Conservation (phyloP, 1,140 invertebrate genomes). For the Colletes gigas region DNA sequence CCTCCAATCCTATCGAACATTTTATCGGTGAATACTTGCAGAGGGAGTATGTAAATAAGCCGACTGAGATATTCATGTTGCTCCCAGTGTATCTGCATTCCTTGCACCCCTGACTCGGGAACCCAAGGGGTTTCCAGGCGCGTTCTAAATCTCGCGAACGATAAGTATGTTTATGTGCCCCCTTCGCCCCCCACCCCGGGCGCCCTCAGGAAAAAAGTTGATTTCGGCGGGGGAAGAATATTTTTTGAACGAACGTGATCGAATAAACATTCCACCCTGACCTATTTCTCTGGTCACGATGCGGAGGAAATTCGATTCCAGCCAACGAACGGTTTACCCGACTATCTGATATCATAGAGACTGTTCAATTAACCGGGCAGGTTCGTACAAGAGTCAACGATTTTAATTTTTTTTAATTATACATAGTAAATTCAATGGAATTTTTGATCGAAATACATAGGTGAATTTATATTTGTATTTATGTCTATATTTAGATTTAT, state of each 20-base stretch:
- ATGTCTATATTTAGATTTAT: too few species aligned
- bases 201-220: neutral
- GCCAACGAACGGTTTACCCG: too few species aligned
- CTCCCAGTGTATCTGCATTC: slow-evolving; percentile 31
- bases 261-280: neutral
- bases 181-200: neutral
- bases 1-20: slow-evolving; percentile 53
- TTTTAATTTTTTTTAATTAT: too few species aligned
- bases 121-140: neutral
- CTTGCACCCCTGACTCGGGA: neutral
- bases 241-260: slow-evolving; percentile 4
- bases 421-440: too few species aligned
- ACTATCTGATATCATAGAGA: too few species aligned
- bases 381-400: too few species aligned
- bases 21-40: slow-evolving; percentile 62
- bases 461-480: too few species aligned
- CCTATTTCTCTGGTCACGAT: neutral
- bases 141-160: slow-evolving; percentile 33
- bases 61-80: slow-evolving; percentile 64
- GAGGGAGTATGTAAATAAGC: slow-evolving; percentile 66
- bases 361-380: too few species aligned
- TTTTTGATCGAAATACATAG: too few species aligned
- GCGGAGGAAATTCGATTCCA: too few species aligned
- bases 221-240: neutral
- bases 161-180: slow-evolving; percentile 49